Evolutionary conservation across 2,888 invertebrate genomes (phyloP).

Genomic region (Temnothorax rugatulus): DNA sequence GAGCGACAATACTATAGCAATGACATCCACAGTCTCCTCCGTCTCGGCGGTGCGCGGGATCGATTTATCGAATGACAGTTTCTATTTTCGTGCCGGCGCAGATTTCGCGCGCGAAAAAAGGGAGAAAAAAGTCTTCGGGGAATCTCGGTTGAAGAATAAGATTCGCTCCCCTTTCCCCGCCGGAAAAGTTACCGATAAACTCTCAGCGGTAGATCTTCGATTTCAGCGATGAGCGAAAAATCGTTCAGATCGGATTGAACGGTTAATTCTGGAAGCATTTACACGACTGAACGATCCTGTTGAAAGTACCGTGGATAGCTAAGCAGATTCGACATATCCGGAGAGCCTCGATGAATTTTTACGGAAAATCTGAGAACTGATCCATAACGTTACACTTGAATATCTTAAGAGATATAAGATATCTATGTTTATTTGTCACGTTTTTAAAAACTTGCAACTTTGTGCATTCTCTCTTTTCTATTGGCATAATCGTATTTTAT

Average conservation of each 20-base stretch:
- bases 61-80: constrained; percentile 66
- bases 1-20: constrained; percentile 17
- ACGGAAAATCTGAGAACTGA: not conserved
- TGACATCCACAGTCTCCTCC: constrained; percentile 54
- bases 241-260: not conserved
- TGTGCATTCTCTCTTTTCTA: not conserved
- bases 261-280: constrained; percentile 30
- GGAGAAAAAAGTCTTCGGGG: not conserved
- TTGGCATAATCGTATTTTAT: not conserved
- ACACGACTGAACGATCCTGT: constrained; percentile 6
- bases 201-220: not conserved
- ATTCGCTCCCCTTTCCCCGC: not conserved
- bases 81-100: constrained; percentile 47
- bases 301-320: not conserved
- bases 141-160: constrained; percentile 17
- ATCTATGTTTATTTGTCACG: not conserved
- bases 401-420: not conserved
- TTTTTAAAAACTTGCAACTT: not conserved
- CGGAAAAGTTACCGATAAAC: not conserved
- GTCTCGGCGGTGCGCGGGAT: constrained; percentile 40
- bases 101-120: constrained; percentile 46
- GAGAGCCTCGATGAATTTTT: not conserved
- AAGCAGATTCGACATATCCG: not conserved
- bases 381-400: not conserved
- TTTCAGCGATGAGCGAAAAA: not conserved